Conservation (phyloP, 2,888 invertebrate species). For the Agrochola circellaris region DNA sequence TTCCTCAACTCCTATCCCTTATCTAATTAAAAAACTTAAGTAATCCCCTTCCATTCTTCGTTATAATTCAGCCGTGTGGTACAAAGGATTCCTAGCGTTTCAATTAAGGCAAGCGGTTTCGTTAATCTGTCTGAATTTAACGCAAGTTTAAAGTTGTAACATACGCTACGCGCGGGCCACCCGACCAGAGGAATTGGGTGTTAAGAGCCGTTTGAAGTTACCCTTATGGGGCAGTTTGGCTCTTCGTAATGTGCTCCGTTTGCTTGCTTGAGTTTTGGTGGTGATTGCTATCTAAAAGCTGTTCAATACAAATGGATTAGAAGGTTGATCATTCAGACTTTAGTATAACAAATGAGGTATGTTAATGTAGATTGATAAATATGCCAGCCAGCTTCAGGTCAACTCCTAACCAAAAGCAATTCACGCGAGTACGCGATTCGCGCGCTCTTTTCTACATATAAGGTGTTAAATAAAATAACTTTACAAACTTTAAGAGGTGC, state of each 20-base stretch:
- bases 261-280: conserved; percentile 13
- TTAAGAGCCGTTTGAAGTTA: conserved; percentile 78
- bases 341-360: neutral
- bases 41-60: conserved; percentile 56
- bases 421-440: no score
- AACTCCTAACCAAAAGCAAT: neutral
- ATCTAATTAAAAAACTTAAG: conserved; percentile 65
- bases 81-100: conserved; percentile 80
- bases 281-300: neutral
- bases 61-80: conserved; percentile 68
- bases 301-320: neutral
- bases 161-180: conserved; percentile 60
- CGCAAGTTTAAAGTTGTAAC: conserved; percentile 78
- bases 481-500: no score
- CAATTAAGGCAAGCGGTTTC: conserved; percentile 78
- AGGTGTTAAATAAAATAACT: no score
- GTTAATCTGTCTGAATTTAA: conserved; percentile 66
- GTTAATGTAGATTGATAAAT: neutral
- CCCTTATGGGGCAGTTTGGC: conserved; percentile 64
- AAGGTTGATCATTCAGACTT: neutral
- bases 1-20: conserved; percentile 22
- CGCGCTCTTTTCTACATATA: no score
- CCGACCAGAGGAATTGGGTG: conserved; percentile 69
- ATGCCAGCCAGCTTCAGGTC: neutral
- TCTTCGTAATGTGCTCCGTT: conserved; percentile 16